These are phyloP conservation scores for Apoderus coryli DNA, from an alignment of 2,888 invertebrate species.

Conservation along the genomic window DNA sequence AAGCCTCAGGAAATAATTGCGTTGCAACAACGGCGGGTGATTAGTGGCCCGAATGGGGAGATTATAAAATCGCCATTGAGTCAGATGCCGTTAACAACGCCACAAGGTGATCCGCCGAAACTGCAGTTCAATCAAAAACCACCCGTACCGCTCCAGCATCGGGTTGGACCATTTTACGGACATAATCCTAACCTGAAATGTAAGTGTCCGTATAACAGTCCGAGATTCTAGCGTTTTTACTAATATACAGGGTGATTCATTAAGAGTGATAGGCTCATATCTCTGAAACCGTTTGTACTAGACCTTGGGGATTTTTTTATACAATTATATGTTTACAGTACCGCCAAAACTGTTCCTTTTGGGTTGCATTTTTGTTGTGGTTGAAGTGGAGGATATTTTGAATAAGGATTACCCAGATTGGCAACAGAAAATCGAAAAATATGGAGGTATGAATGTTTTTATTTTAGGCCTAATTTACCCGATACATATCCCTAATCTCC, in stretches of 20 bases:
- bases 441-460: constrained; percentile 23
- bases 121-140: constrained; percentile 30
- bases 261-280: constrained; percentile 6
- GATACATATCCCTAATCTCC: constrained; percentile 8
- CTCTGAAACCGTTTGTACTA: constrained; percentile 8
- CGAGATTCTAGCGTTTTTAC: constrained; percentile 6
- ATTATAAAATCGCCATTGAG: constrained; percentile 34
- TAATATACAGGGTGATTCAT: constrained; percentile 2
- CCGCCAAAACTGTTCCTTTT: constrained; percentile 80
- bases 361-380: constrained; percentile 77
- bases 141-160: constrained; percentile 35
- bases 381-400: constrained; percentile 29
- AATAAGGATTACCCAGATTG: constrained; percentile 28
- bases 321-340: constrained; percentile 28
- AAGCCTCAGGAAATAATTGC: constrained; percentile 39
- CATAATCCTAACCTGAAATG: constrained; percentile 81
- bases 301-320: constrained; percentile 7
- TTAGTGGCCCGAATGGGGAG: constrained; percentile 31
- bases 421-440: constrained; percentile 30
- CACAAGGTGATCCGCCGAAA: constrained; percentile 30
- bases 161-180: constrained; percentile 65
- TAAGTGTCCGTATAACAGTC: constrained; percentile 23
- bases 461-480: not conserved
- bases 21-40: constrained; percentile 36
- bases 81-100: constrained; percentile 31